Conservation (phyloP, 1,140 invertebrate species). For the Papilio glaucus region DNA sequence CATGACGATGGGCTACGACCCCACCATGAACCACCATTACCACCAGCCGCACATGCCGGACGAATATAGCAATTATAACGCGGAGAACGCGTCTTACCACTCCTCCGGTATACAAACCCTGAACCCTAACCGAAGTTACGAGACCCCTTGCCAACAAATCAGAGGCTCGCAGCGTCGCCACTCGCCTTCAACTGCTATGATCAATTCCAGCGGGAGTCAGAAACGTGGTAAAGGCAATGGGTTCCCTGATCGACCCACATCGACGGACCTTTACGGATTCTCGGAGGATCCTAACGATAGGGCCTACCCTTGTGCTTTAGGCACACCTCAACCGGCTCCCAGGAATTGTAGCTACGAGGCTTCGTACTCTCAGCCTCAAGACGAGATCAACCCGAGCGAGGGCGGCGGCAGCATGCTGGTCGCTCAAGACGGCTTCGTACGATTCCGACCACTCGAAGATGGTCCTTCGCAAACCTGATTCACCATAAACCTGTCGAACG, state of each 20-base stretch:
- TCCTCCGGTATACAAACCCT: constrained; percentile 80
- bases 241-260: constrained; percentile 80
- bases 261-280: constrained; percentile 84
- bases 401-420: constrained; percentile 88
- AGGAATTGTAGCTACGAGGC: constrained; percentile 73
- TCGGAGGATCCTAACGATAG: constrained; percentile 83
- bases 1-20: constrained; percentile 81
- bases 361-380: constrained; percentile 78
- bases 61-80: constrained; percentile 76
- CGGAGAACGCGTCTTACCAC: constrained; percentile 81
- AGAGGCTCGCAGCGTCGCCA: constrained; percentile 76
- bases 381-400: constrained; percentile 67
- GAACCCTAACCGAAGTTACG: constrained; percentile 79
- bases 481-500: constrained; percentile 65
- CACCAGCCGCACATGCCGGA: constrained; percentile 80
- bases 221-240: constrained; percentile 74
- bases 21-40: constrained; percentile 76
- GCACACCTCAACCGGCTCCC: constrained; percentile 65
- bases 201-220: constrained; percentile 78
- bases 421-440: constrained; percentile 92
- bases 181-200: constrained; percentile 76
- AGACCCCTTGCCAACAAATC: constrained; percentile 61
- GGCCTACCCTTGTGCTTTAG: constrained; percentile 66
- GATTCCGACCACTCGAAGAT: constrained; percentile 89
- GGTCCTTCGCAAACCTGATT: constrained; percentile 82